A percentile compares a stretch with the other conserved stretches of the same genome.
Evolutionary conservation across 2,797 vertebrate species (phyloP).

Genomic region (Choloepus didactylus): DNA sequence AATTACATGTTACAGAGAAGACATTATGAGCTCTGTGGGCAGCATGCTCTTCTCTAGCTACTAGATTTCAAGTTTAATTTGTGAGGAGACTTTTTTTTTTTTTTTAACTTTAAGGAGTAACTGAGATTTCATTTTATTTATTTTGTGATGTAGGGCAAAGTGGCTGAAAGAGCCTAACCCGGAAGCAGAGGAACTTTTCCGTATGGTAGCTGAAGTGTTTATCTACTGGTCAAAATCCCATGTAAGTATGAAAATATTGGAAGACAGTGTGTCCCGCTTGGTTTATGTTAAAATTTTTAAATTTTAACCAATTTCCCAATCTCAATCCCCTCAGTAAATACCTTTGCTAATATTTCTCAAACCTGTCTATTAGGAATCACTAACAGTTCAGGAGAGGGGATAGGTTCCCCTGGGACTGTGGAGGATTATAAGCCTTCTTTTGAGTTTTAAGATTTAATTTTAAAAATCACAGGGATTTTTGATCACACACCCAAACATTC

Average conservation of each 20-base stretch:
- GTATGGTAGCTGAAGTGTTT: slow-evolving; percentile 98
- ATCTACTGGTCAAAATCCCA: slow-evolving; percentile 99
- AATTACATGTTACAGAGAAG: fast-evolving
- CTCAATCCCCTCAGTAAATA: not conserved
- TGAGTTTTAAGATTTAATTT: not conserved
- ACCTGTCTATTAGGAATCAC: not conserved
- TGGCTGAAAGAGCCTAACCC: slow-evolving; percentile 97
- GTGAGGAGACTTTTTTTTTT: not conserved
- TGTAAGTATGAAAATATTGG: slow-evolving; percentile 87
- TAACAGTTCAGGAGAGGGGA: not conserved
- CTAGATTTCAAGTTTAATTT: not conserved
- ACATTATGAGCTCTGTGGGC: not conserved
- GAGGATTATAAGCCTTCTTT: not conserved
- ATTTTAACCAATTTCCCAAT: not conserved
- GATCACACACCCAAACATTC: not conserved
- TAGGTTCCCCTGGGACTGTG: not conserved
- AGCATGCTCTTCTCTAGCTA: too few relatives aligned
- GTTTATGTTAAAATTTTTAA: not conserved
- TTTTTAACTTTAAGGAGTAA: not conserved
- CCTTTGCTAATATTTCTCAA: not conserved
- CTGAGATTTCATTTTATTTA: not conserved
- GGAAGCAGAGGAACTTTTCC: slow-evolving; percentile 95
- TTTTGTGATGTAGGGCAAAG: slow-evolving; percentile 90
- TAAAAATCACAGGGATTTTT: not conserved
- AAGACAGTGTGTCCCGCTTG: not conserved